Percentiles rank a stretch among this genome's conserved stretches.
phyloP scores from a whole-genome alignment of 2,888 invertebrate species.

The Andrena minutula region DNA sequence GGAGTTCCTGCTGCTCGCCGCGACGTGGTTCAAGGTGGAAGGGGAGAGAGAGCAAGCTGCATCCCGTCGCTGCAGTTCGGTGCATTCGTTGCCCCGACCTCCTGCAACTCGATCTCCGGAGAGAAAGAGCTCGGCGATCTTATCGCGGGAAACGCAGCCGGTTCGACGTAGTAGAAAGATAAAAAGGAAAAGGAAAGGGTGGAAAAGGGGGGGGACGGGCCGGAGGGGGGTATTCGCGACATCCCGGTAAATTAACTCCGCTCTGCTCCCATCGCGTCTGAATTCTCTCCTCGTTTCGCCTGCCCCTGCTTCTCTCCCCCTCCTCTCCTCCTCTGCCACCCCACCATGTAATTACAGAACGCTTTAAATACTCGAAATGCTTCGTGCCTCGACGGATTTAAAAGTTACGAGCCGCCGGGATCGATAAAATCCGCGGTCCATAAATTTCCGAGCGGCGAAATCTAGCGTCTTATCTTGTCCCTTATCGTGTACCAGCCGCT shows the following conservation, averaged over 20 bases:
- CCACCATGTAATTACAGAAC: conserved; percentile 58
- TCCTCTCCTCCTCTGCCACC: background rate
- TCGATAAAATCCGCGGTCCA: conserved; percentile 58
- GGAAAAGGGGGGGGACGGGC: conserved; percentile 41
- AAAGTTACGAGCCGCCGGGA: conserved; percentile 47
- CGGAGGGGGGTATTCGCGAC: conserved; percentile 64
- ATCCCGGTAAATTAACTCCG: conserved; percentile 74
- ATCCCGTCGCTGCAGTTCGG: conserved; percentile 64
- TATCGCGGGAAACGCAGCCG: conserved; percentile 75
- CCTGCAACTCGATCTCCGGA: conserved; percentile 73
- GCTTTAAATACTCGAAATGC: conserved; percentile 64
- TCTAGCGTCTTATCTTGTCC: conserved; percentile 48
- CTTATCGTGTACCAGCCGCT: conserved; percentile 43
- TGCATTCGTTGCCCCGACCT: conserved; percentile 69
- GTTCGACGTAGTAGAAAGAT: conserved; percentile 71
- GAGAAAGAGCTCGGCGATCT: conserved; percentile 70
- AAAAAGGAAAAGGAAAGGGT: conserved; percentile 62
- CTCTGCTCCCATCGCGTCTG: conserved; percentile 64
- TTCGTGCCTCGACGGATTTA: conserved; percentile 39
- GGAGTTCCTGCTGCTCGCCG: conserved; percentile 20
- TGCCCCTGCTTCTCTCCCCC: background rate
- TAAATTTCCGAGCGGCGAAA: conserved; percentile 50
- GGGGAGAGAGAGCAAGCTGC: conserved; percentile 62
- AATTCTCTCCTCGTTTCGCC: conserved; percentile 57
- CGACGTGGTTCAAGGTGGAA: conserved; percentile 17